Evolutionary conservation across 2,888 invertebrate species (phyloP), one percentile per base, ranked within the genome.

Genomic region (Acheta domesticus): DNA sequence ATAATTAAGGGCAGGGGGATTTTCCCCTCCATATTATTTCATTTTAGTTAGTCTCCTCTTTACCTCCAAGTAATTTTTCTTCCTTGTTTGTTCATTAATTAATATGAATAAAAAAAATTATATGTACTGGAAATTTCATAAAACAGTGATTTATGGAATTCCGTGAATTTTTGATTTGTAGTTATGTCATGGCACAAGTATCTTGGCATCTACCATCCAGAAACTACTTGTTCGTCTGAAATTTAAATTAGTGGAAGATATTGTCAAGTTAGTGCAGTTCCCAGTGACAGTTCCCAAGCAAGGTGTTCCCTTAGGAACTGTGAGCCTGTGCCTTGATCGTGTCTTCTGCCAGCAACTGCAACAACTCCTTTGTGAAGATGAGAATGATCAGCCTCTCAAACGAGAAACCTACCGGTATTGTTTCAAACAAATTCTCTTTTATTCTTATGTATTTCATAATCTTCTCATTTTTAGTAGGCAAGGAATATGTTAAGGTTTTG

Each of bases 171-270:
- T 62, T 62, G 11, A 48, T 49, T 79, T 48, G 16, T 77, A 81
- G 81, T 73, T 81, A 11, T 74, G 80, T 49, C 77, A 79, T 74
- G 82, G 81, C 21, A 78, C 80, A 49, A 74, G 16, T n/a, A 75
- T 80, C 2, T 23, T 79, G 76, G 62, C 79, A 74, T 49, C 75
- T 21, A 21, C 48, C 14, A 62, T 75, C 48, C 74, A 62, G 12
- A 75, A 76, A 48, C 8, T 74, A 62, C 21, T 78, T 20, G 74
- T 80, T 20, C 48, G 49, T 20, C 48, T 50, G 62, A 80, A 49
- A 62, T 14, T 12, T 62, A 62, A 62, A 62, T 62, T 62, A 19
- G 62, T n/a, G 4, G 62, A 62, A 3, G 62, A 62, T n/a, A 62
- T 62, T 62, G 62, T 62, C 14, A 62, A 62, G 62, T n/a, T 62